Evolutionary conservation across 2,797 vertebrate genomes (phyloP), one percentile per base, ranked within the genome.

Genomic region (Hippocampus kuda): DNA sequence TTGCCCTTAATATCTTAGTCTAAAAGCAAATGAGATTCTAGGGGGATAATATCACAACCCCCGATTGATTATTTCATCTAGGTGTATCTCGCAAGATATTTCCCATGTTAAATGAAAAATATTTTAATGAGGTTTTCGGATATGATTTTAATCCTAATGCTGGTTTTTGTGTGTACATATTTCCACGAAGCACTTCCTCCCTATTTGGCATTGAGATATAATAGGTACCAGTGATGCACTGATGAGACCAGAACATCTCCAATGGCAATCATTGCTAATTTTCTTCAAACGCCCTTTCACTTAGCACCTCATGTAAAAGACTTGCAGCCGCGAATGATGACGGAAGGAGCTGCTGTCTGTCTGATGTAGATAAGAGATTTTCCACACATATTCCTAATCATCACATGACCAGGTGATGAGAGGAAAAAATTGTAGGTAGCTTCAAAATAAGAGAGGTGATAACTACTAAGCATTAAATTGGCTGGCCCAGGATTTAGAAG

Each of bases 251-350:
- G 64, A 49, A 68, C 65, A 74, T 67, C 66, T 60, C 72, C 62
- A 48, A 68, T 77, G 73, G 73, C 68, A 73, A 72, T 27, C 68
- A 75, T 59, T 72, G 75, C 68, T 13, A 54, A 81, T 84, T 75
- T 72, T 72, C 80, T 81, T 80, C 77, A 82, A 84, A 83, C 83
- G 77, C 72, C 79, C 75, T 79, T 83, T 70, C 46, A 13, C 74
- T 70, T 70, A 82, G 73, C 77, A 83, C 75, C 75, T 75, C 74
- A 86, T 81, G 81, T 83, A 77, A 85, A 78, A 77, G 78, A 84
- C 30, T 82, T 81, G 74, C 62, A 72, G 74, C 75, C 69, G 68
- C 68, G n/a, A n/a, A n/a, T 77, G 76, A 81, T 81, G 82, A 81
- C 30, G 30, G 30, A 30, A 30, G 30, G 81, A 83, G 81, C 74